Percentiles rank a stretch among this genome's conserved stretches.
Evolutionary conservation across 2,113 vertebrate genomes (phyloP).

Genomic region (Rallus limicola): DNA sequence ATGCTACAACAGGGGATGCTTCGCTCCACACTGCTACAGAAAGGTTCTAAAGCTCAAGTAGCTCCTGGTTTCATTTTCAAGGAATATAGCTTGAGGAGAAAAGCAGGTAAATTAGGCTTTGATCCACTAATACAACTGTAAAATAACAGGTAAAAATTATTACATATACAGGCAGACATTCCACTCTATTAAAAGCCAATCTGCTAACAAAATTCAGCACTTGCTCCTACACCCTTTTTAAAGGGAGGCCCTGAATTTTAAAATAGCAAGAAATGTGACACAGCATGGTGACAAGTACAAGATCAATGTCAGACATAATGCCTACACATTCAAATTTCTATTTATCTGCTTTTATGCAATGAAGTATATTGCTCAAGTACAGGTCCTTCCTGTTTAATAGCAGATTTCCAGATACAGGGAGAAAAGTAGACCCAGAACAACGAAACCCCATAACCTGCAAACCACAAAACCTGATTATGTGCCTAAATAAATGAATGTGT

Average conservation of each 20-base stretch:
- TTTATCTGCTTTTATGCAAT: slow-evolving; percentile 28
- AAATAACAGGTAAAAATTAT: slow-evolving; percentile 4
- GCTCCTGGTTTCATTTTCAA: not conserved
- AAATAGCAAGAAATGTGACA: slow-evolving; percentile 49
- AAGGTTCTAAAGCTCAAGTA: not conserved
- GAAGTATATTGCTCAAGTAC: not conserved
- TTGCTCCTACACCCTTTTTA: slow-evolving; percentile 48
- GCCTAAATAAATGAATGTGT: not conserved
- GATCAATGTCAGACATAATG: slow-evolving; percentile 46
- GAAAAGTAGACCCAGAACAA: not conserved
- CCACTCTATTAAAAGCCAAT: slow-evolving; percentile 40
- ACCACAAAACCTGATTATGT: not conserved
- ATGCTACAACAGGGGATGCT: not conserved
- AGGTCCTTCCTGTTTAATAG: not conserved
- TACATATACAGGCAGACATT: not conserved
- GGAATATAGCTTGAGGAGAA: not conserved
- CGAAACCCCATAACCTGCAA: not conserved
- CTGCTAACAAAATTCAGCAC: slow-evolving; percentile 33
- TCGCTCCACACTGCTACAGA: not conserved
- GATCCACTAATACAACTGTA: not conserved
- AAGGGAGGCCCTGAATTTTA: slow-evolving; percentile 15
- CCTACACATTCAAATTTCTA: not conserved
- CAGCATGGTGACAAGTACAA: slow-evolving; percentile 42
- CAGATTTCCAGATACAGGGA: not conserved
- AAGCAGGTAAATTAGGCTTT: not conserved